Percentiles rank a stretch among this genome's conserved stretches.
phyloP scores from a whole-genome alignment of 2,888 invertebrate species.

The Tiliacea citrago region DNA sequence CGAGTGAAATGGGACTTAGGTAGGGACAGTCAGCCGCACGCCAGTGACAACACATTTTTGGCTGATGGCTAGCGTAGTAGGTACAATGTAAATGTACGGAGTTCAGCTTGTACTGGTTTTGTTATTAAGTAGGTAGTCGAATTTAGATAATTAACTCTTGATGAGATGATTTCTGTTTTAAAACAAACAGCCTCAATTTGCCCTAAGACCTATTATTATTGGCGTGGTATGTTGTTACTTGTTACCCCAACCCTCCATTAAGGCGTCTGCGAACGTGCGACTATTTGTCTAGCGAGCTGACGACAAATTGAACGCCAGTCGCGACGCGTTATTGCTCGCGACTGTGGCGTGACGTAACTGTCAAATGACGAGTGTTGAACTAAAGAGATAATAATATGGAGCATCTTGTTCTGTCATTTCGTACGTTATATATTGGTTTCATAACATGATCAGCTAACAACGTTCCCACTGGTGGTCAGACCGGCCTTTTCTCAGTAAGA shows the following conservation, averaged over 20 bases:
- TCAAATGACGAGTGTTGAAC: conserved; percentile 13
- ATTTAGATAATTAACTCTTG: not conserved
- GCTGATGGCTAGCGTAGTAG: too few relatives aligned
- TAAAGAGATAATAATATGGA: not conserved
- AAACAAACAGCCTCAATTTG: not conserved
- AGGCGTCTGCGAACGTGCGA: conserved; percentile 25
- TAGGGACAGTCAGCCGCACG: too few relatives aligned
- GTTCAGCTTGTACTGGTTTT: too few relatives aligned
- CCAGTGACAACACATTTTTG: too few relatives aligned
- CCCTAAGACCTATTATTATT: not conserved
- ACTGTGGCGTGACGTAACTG: conserved; percentile 19
- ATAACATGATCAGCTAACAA: not conserved
- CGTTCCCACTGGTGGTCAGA: too few relatives aligned
- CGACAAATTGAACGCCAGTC: conserved; percentile 50
- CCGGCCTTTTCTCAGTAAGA: too few relatives aligned
- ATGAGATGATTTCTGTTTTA: conserved; percentile 1
- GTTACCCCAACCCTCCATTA: conserved; percentile 13
- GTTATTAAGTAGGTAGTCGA: too few relatives aligned
- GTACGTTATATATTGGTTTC: too few relatives aligned
- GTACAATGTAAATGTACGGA: too few relatives aligned
- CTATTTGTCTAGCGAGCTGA: conserved; percentile 52
- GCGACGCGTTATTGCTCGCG: conserved; percentile 13
- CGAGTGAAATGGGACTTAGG: too few relatives aligned
- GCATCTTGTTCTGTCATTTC: not conserved
- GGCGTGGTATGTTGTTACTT: conserved; percentile 9